Conservation (phyloP, 2,113 vertebrate species). For the Pterocles orientalis region DNA sequence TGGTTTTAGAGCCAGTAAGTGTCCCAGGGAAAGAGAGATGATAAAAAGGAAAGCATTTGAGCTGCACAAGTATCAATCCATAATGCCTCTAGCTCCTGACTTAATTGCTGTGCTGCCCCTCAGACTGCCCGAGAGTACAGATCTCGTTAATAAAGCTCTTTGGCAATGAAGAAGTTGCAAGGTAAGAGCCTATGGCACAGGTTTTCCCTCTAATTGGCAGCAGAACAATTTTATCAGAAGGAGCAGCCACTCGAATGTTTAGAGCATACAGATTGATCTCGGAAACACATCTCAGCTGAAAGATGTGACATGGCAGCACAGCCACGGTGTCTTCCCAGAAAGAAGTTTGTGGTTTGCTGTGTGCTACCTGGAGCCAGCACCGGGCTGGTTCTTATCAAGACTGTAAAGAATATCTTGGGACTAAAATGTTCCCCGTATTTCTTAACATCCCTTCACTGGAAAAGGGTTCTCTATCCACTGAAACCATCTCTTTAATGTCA, state of each 20-base stretch:
- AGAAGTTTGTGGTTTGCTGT: background rate
- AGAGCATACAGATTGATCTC: conserved; percentile 13
- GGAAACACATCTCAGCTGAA: background rate
- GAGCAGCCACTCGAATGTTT: background rate
- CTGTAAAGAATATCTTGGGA: background rate
- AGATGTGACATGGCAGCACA: background rate
- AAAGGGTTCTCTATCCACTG: background rate
- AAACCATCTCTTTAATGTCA: background rate
- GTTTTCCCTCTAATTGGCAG: background rate
- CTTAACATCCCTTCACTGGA: background rate
- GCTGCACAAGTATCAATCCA: background rate
- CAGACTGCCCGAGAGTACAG: background rate
- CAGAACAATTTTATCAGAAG: background rate
- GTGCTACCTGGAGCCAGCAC: background rate
- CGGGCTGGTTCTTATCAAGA: background rate
- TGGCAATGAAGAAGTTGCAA: background rate
- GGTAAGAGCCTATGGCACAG: background rate
- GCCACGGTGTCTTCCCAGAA: background rate
- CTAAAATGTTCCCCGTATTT: background rate
- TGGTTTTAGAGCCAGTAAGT: background rate
- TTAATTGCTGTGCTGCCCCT: background rate
- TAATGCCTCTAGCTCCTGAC: background rate
- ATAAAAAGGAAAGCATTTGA: background rate
- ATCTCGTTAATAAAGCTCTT: background rate
- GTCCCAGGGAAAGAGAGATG: background rate